phyloP scores from a whole-genome alignment of 30 jellyfish, hydroid and myxozoan species.

The Cassiopea xamachana region DNA sequence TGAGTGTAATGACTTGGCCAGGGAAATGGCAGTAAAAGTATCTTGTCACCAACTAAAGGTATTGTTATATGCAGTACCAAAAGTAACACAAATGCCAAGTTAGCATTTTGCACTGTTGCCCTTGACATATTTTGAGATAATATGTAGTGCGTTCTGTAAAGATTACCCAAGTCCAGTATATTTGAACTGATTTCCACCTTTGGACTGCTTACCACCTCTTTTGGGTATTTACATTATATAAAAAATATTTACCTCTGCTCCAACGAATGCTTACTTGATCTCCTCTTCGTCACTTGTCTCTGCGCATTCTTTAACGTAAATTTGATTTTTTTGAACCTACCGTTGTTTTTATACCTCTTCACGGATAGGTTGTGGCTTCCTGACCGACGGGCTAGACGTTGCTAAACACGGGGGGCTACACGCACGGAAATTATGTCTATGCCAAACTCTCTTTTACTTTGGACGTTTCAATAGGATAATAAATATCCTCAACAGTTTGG shows the following conservation, averaged over 20 bases:
- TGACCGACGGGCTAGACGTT: conserved; percentile 18
- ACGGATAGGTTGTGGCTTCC: conserved; percentile 46
- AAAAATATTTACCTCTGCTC: background rate
- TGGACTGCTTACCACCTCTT: background rate
- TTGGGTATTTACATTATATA: background rate
- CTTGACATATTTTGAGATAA: background rate
- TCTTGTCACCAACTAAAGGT: conserved; percentile 17
- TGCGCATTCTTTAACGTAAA: background rate
- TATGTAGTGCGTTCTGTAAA: too few species aligned
- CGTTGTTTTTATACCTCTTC: conserved; percentile 23
- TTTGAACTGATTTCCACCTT: too few species aligned
- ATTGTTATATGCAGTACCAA: background rate
- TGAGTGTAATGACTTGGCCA: conserved; percentile 79
- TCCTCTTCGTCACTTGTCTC: background rate
- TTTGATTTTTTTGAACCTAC: background rate
- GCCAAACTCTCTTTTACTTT: background rate
- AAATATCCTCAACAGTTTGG: background rate
- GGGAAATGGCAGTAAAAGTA: conserved; percentile 67
- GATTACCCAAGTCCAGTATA: too few species aligned
- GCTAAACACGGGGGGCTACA: conserved; percentile 32
- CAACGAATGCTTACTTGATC: background rate
- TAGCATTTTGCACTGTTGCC: background rate
- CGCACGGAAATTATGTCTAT: background rate
- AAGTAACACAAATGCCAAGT: background rate
- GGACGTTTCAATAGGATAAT: background rate